Conservation (phyloP, 23 tunicate genomes). For the Aplidium turbinatum region DNA sequence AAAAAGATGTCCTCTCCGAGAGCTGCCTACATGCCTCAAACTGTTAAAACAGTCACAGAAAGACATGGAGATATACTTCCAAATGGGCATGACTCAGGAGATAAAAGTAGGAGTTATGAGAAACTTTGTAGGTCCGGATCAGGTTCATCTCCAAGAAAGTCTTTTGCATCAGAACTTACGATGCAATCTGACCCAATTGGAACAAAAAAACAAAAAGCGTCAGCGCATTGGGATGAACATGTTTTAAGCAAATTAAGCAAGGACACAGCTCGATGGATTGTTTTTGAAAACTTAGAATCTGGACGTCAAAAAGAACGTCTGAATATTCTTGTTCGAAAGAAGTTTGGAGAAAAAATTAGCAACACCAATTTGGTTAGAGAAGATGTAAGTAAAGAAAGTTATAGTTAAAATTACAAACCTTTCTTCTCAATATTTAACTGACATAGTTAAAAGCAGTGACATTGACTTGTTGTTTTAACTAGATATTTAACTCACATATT, state of each 20-base stretch:
- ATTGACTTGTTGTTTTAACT: not conserved
- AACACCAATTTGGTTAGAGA: slow-evolving; percentile 70
- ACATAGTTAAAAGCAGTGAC: too few species aligned
- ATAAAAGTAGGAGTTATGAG: not conserved
- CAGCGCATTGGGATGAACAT: slow-evolving; percentile 69
- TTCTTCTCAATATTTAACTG: too few species aligned
- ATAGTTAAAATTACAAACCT: too few species aligned
- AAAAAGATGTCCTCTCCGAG: slow-evolving; percentile 48
- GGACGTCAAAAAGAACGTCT: slow-evolving; percentile 69
- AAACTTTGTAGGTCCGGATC: not conserved
- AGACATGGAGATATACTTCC: slow-evolving; percentile 20
- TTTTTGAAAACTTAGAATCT: slow-evolving; percentile 49
- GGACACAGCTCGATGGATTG: slow-evolving; percentile 91
- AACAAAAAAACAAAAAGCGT: not conserved
- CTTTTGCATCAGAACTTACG: too few species aligned
- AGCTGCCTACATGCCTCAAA: slow-evolving; percentile 36
- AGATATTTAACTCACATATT: not conserved
- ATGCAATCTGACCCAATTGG: not conserved
- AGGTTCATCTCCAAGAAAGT: not conserved
- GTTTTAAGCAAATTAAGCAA: slow-evolving; percentile 64
- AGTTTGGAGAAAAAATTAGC: slow-evolving; percentile 75
- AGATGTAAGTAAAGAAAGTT: slow-evolving; percentile 56
- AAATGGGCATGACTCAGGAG: not conserved
- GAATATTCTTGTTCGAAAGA: slow-evolving; percentile 37
- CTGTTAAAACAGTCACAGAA: slow-evolving; percentile 41